Evolutionary conservation across 2,888 invertebrate genomes (phyloP).

Genomic region (Geotrupes spiniger): DNA sequence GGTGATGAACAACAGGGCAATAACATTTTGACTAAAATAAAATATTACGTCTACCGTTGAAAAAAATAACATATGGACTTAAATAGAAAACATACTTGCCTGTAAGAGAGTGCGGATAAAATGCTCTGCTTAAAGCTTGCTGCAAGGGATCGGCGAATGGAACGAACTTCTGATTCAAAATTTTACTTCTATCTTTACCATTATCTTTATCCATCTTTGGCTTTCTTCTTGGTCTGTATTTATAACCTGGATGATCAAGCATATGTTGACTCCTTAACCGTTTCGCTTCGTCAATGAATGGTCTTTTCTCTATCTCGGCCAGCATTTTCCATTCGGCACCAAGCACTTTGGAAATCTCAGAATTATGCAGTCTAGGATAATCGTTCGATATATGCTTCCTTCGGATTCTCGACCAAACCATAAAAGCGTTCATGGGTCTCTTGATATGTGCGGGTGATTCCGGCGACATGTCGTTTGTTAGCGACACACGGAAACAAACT

Average conservation of each 20-base stretch:
- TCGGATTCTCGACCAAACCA: constrained; percentile 80
- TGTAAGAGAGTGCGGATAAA: constrained; percentile 11
- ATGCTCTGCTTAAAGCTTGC: constrained; percentile 7
- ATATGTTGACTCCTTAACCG: constrained; percentile 47
- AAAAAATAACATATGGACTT: too few species aligned
- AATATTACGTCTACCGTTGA: too few species aligned
- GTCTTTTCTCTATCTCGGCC: constrained; percentile 74
- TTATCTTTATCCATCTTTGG: constrained; percentile 36
- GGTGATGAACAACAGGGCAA: too few species aligned
- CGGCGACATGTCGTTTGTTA: constrained; percentile 14
- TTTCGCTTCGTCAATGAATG: constrained; percentile 89
- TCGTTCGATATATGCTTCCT: constrained; percentile 79
- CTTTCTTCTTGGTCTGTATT: constrained; percentile 47
- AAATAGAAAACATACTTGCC: constrained; percentile 6
- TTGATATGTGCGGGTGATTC: constrained; percentile 66
- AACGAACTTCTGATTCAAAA: constrained; percentile 9
- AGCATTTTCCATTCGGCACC: constrained; percentile 85
- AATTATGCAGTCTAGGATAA: constrained; percentile 76
- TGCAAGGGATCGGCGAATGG: constrained; percentile 10
- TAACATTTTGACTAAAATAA: too few species aligned
- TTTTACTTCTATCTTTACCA: constrained; percentile 16
- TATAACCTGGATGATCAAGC: constrained; percentile 49
- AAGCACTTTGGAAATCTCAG: constrained; percentile 77
- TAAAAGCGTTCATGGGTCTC: constrained; percentile 92
- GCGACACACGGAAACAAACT: constrained; percentile 33